These are phyloP conservation scores for Sipha maydis DNA, from an alignment of 2,888 invertebrate species.

Conservation along the genomic window DNA sequence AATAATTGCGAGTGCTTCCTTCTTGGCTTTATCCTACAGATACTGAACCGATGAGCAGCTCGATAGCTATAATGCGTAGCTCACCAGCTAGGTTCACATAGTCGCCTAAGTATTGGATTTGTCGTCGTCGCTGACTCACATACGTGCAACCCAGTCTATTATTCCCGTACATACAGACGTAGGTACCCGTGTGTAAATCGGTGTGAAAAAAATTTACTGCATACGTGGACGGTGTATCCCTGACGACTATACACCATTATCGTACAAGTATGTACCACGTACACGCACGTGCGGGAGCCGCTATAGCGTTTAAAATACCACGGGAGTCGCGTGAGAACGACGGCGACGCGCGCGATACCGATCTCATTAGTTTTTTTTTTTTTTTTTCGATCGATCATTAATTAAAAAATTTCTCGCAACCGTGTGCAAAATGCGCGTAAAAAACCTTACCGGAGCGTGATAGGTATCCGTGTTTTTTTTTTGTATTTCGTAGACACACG, in stretches of 20 bases:
- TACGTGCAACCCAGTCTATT: background rate
- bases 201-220: background rate
- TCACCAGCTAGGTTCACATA: background rate
- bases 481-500: background rate
- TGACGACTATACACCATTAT: background rate
- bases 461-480: slow-evolving; percentile 23
- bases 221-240: background rate
- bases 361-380: slow-evolving; percentile 37
- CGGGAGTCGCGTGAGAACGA: slow-evolving; percentile 44
- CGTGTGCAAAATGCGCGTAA: slow-evolving; percentile 13
- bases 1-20: background rate
- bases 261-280: background rate
- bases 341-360: slow-evolving; percentile 30
- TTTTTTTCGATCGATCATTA: slow-evolving; percentile 46
- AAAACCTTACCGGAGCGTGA: slow-evolving; percentile 2
- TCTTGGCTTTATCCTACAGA: no score
- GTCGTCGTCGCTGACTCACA: background rate
- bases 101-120: background rate
- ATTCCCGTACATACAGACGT: background rate
- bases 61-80: background rate
- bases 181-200: background rate
- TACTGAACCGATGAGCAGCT: no score
- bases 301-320: background rate
- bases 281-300: background rate
- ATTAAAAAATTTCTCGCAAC: slow-evolving; percentile 54